A percentile compares a stretch with the other conserved stretches of the same genome.
Conservation (phyloP, 1,140 invertebrate species). For the Hydropsyche tenuis region DNA sequence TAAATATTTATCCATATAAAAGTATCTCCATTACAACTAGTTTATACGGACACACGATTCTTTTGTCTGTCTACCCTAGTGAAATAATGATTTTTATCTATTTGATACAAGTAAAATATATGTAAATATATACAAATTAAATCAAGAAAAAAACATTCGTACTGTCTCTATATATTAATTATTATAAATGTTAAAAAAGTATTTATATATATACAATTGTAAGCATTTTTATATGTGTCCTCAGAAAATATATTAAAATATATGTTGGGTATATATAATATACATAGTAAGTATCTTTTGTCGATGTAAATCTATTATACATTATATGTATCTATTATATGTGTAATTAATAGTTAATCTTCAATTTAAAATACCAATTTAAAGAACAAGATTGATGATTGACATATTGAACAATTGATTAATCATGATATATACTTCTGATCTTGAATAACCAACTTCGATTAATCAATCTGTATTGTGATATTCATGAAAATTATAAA, state of each 20-base stretch:
- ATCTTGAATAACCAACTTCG: too few relatives aligned
- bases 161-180: slow-evolving; percentile 30
- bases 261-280: not conserved
- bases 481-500: not conserved
- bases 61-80: not conserved
- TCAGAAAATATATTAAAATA: slow-evolving; percentile 6
- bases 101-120: slow-evolving; percentile 8
- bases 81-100: not conserved
- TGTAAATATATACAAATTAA: slow-evolving; percentile 16
- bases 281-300: too few relatives aligned
- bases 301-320: too few relatives aligned
- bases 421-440: too few relatives aligned
- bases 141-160: slow-evolving; percentile 18
- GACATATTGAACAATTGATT: too few relatives aligned
- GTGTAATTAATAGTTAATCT: too few relatives aligned
- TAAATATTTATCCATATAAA: too few relatives aligned
- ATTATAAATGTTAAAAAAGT: slow-evolving; percentile 30
- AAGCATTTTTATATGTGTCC: slow-evolving; percentile 38
- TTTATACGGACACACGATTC: not conserved
- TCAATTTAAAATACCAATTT: too few relatives aligned
- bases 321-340: too few relatives aligned
- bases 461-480: too few relatives aligned
- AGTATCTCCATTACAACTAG: not conserved
- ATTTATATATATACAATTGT: slow-evolving; percentile 30
- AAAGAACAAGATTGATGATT: too few relatives aligned